phyloP scores from a whole-genome alignment of 2,888 invertebrate genomes.

The Ormyrus pomaceus region DNA sequence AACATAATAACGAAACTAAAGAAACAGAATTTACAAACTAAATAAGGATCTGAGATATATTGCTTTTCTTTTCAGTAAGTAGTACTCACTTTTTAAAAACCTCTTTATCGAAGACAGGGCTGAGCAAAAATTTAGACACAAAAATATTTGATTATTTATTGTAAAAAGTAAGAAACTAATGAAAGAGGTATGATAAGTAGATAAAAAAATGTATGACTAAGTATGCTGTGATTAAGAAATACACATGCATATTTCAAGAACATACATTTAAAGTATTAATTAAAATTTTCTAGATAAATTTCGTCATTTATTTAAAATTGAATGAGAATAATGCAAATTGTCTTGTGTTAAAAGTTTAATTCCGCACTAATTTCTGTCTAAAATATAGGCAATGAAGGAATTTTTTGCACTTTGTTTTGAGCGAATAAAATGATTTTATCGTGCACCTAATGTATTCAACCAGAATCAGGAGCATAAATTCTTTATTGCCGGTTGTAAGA shows the following conservation, averaged over 20 bases:
- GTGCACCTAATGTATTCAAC: neutral
- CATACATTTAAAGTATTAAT: slow-evolving; percentile 27
- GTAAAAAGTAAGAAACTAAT: slow-evolving; percentile 30
- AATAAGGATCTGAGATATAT: slow-evolving; percentile 11
- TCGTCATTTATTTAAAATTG: slow-evolving; percentile 5
- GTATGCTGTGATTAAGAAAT: slow-evolving; percentile 25
- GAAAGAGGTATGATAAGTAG: slow-evolving; percentile 30
- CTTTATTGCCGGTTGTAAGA: neutral
- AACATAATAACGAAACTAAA: slow-evolving; percentile 1
- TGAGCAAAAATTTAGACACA: slow-evolving; percentile 54
- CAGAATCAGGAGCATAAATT: neutral
- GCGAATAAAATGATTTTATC: neutral
- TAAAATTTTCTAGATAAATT: neutral
- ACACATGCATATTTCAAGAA: slow-evolving; percentile 49
- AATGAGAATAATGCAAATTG: slow-evolving; percentile 13
- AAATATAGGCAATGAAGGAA: slow-evolving; percentile 3
- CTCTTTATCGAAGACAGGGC: slow-evolving; percentile 57
- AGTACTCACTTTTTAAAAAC: slow-evolving; percentile 56
- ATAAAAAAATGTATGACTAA: slow-evolving; percentile 15
- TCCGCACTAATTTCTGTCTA: neutral
- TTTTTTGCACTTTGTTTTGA: neutral
- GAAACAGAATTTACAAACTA: too few relatives aligned
- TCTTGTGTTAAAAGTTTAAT: neutral
- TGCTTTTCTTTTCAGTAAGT: slow-evolving; percentile 42
- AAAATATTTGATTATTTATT: slow-evolving; percentile 38